Evolutionary conservation across 2,797 vertebrate species (phyloP).

Genomic region (Hoplostethus atlanticus): DNA sequence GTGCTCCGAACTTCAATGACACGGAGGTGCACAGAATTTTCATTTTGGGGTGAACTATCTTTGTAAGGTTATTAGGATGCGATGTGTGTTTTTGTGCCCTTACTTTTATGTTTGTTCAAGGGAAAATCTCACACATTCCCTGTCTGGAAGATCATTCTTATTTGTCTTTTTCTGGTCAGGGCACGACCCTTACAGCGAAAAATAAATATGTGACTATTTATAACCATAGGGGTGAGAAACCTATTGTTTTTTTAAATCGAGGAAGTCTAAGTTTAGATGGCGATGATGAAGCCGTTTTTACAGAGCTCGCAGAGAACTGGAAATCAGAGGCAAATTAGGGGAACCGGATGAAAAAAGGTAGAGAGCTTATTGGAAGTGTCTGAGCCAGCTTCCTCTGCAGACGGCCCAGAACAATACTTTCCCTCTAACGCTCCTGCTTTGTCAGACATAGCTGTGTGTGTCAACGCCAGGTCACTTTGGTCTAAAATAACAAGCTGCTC

Average conservation of each 20-base stretch:
- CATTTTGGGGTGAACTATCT: no score
- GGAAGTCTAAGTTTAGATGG: constrained; percentile 48
- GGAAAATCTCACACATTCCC: background rate
- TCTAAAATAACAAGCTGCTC: constrained; percentile 25
- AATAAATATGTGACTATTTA: constrained; percentile 8
- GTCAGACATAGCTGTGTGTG: background rate
- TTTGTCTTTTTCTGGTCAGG: background rate
- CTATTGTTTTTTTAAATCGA: constrained; percentile 33
- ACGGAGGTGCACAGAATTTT: no score
- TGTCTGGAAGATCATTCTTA: background rate
- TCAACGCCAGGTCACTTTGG: constrained; percentile 10
- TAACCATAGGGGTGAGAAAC: constrained; percentile 12
- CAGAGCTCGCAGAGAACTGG: constrained; percentile 27
- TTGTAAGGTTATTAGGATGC: no score
- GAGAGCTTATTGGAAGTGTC: constrained; percentile 15
- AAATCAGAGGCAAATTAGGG: constrained; percentile 45
- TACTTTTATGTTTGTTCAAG: background rate
- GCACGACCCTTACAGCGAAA: background rate
- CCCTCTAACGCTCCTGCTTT: constrained; percentile 19
- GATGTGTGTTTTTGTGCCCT: background rate
- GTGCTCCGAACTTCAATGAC: no score
- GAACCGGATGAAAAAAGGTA: constrained; percentile 19
- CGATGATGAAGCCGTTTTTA: background rate
- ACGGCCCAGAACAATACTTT: constrained; percentile 42
- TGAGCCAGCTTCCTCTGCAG: constrained; percentile 47